These are phyloP conservation scores for Ypsolopha sequella DNA, from an alignment of 2,888 invertebrate species.

Conservation along the genomic window DNA sequence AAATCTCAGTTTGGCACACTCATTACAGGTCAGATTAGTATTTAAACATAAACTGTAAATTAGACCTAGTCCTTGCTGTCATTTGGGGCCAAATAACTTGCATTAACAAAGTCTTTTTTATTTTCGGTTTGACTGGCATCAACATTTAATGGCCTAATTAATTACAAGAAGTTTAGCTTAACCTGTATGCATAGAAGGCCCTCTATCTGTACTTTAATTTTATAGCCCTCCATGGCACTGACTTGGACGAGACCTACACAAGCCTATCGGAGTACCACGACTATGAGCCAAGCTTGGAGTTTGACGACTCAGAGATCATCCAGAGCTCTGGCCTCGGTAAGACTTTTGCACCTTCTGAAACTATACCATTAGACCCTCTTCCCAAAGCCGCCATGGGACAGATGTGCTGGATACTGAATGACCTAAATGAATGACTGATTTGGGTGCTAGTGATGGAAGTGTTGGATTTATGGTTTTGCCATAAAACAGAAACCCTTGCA, in stretches of 20 bases:
- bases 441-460: too few relatives aligned
- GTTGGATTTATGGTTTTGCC: too few relatives aligned
- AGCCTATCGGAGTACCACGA: slow-evolving; percentile 93
- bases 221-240: slow-evolving; percentile 48
- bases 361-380: background rate
- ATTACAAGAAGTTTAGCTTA: background rate
- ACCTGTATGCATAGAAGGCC: background rate
- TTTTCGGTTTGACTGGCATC: background rate
- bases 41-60: too few relatives aligned
- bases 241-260: slow-evolving; percentile 83
- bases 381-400: too few relatives aligned
- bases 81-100: background rate
- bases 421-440: background rate
- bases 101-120: background rate
- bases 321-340: slow-evolving; percentile 79
- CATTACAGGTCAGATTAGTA: too few relatives aligned
- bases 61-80: too few relatives aligned
- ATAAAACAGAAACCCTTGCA: too few relatives aligned
- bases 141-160: too few relatives aligned
- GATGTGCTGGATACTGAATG: too few relatives aligned
- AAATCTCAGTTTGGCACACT: too few relatives aligned
- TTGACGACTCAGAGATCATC: slow-evolving; percentile 93
- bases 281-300: slow-evolving; percentile 95
- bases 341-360: slow-evolving; percentile 13
- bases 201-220: background rate